phyloP scores from a whole-genome alignment of 2,797 vertebrate genomes.

The Somateria mollissima region DNA sequence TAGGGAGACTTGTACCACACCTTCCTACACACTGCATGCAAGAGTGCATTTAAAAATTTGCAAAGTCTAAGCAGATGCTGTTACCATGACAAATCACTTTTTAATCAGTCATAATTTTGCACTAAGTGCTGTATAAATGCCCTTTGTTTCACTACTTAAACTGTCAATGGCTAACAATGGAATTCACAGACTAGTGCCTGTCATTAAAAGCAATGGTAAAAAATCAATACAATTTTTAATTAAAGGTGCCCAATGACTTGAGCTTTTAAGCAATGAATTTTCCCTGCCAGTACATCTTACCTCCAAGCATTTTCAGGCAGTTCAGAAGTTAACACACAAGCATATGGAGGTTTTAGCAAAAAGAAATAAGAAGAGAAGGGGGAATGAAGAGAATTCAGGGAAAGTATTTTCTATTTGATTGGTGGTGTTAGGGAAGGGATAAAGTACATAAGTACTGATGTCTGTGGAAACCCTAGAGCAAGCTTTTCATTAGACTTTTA shows the following conservation, averaged over 20 bases:
- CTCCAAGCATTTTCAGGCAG: conserved; percentile 65
- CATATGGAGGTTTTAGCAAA: not conserved
- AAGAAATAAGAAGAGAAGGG: not conserved
- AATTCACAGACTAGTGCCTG: conserved; percentile 75
- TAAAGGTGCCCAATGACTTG: conserved; percentile 73
- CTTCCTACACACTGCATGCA: not conserved
- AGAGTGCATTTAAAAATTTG: conserved; percentile 37
- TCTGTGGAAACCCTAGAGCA: not conserved
- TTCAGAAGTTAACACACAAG: conserved; percentile 49
- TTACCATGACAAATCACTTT: conserved; percentile 82
- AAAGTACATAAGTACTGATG: not conserved
- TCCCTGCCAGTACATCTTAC: conserved; percentile 71
- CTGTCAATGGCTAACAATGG: conserved; percentile 77
- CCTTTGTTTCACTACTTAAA: conserved; percentile 84
- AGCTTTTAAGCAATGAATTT: conserved; percentile 73
- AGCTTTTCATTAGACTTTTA: not conserved
- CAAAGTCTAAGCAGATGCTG: conserved; percentile 63
- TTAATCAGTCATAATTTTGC: conserved; percentile 86
- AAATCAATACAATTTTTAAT: conserved; percentile 86
- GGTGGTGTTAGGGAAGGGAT: not conserved
- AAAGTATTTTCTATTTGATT: not conserved
- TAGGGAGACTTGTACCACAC: not conserved
- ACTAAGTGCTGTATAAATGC: conserved; percentile 81
- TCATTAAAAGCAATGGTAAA: conserved; percentile 73
- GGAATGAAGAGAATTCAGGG: not conserved